phyloP scores from a whole-genome alignment of 1,140 invertebrate genomes.

The Artemia franciscana region DNA sequence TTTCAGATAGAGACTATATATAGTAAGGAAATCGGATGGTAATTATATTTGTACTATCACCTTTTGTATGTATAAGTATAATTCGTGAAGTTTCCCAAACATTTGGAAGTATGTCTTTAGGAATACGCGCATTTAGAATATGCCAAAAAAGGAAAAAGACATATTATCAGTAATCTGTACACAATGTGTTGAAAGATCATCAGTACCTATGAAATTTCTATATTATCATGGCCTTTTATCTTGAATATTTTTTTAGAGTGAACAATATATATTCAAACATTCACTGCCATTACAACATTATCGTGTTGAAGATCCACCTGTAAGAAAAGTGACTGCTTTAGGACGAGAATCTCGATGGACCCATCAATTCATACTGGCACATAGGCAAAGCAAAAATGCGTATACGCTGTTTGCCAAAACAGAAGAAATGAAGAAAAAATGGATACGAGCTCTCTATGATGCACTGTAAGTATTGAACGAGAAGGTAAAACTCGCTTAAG shows the following conservation, averaged over 20 bases:
- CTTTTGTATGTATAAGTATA: no score
- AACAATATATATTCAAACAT: conserved; percentile 75
- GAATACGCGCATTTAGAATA: no score
- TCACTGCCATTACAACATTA: conserved; percentile 62
- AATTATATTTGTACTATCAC: no score
- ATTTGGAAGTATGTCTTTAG: no score
- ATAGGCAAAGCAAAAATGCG: conserved; percentile 50
- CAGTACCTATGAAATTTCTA: no score
- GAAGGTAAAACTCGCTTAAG: no score
- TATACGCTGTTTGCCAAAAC: conserved; percentile 75
- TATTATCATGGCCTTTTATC: conserved; percentile 5
- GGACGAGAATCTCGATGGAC: conserved; percentile 46
- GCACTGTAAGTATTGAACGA: conserved; percentile 59
- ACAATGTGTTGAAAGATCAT: no score
- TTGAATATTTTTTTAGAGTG: conserved; percentile 32
- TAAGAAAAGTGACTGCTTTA: conserved; percentile 29
- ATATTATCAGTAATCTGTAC: no score
- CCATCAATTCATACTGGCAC: conserved; percentile 57
- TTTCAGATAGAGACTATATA: no score
- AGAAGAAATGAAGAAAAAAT: conserved; percentile 61
- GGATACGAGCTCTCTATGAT: conserved; percentile 74
- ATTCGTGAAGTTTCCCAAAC: no score
- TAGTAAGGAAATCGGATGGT: no score
- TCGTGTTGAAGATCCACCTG: conserved; percentile 44
- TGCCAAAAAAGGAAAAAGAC: no score